phyloP scores from a whole-genome alignment of 2,113 vertebrate species.

The Antechinus flavipes region DNA sequence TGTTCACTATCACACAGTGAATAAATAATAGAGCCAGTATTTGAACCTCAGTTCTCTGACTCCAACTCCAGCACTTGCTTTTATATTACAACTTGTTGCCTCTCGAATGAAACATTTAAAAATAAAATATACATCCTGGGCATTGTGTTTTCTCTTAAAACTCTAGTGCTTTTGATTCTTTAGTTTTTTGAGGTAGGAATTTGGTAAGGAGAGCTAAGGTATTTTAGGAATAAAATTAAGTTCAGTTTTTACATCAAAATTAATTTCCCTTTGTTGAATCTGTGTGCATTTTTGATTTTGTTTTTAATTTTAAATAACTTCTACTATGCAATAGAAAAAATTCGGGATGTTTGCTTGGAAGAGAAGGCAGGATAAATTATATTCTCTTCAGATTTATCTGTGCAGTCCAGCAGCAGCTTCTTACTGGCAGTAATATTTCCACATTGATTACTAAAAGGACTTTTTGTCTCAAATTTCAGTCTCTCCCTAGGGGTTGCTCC shows the following conservation, averaged over 20 bases:
- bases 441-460: background rate
- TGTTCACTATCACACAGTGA: background rate
- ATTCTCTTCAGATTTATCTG: background rate
- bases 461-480: background rate
- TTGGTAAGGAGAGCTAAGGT: background rate
- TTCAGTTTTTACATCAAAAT: conserved; percentile 39
- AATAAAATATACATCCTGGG: background rate
- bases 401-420: background rate
- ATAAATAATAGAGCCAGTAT: background rate
- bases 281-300: background rate
- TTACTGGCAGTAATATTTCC: background rate
- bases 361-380: background rate
- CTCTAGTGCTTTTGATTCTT: conserved; percentile 16
- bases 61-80: background rate
- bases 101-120: background rate
- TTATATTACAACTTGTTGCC: background rate
- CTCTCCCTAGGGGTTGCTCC: background rate
- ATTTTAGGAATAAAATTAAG: background rate
- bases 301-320: background rate
- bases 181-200: background rate
- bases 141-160: background rate
- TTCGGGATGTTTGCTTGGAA: background rate
- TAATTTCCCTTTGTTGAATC: background rate
- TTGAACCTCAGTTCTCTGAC: background rate
- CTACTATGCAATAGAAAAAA: background rate